phyloP scores from a whole-genome alignment of 2,888 invertebrate species.

The Nephrotoma appendiculata region DNA sequence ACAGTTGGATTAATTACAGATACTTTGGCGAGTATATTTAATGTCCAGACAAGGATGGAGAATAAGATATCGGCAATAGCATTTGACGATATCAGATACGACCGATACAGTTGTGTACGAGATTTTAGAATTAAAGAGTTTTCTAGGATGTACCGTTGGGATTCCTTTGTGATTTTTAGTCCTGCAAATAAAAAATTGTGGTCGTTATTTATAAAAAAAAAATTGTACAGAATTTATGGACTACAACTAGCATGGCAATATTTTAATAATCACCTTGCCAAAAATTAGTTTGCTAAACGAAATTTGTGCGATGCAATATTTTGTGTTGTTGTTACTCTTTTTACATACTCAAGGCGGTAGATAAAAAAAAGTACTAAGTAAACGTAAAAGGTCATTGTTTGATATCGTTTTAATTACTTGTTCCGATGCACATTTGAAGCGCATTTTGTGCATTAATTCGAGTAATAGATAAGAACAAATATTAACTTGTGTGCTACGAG shows the following conservation, averaged over 20 bases:
- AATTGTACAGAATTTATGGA: background rate
- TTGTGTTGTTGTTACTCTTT: background rate
- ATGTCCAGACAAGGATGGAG: background rate
- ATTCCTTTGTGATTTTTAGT: background rate
- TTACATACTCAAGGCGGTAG: background rate
- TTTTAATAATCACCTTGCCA: background rate
- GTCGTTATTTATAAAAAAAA: background rate
- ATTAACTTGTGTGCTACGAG: background rate
- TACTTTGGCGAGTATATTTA: background rate
- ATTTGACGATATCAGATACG: background rate
- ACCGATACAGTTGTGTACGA: background rate
- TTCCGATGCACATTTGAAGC: background rate
- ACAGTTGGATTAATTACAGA: background rate
- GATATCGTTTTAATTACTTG: background rate
- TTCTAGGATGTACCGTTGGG: background rate
- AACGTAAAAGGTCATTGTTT: background rate
- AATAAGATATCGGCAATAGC: background rate
- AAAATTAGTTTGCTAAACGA: background rate
- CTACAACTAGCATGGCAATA: background rate
- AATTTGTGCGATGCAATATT: background rate
- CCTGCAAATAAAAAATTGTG: background rate
- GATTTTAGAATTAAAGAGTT: background rate
- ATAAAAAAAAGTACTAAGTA: background rate
- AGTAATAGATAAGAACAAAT: background rate
- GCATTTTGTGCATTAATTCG: background rate